Base-by-base conservation (phyloP, 2,113 vertebrate genomes). In the Ophthalmolycus amberensis region DNA sequence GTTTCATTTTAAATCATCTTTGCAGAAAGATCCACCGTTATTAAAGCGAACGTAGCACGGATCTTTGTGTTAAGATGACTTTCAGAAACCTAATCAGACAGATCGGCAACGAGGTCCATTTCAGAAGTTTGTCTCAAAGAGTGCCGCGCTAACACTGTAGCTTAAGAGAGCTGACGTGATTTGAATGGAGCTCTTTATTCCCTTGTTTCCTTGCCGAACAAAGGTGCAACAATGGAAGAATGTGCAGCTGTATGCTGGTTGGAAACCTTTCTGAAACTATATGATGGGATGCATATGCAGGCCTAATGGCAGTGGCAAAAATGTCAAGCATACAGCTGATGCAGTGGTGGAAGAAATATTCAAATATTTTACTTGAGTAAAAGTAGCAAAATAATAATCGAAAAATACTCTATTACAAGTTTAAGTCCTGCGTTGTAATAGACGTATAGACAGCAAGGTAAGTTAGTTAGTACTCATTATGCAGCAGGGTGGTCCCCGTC, bases 61-160 rank as follows among this genome's bases (percentile, higher is more conserved):
- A 84, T 76, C 67, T 9, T 83, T 76, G 72, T 76, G 75, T 72
- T 75, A 67, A 82, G 74, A 88, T 76, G 84, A 72, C 29, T 65
- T 84, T 38, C 37, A 6, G 48, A 88, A 86, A 71, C 79, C 38
- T 22, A 20, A 74, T 5, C 12, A 50, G 38, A 59, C 71, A 71
- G 48, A 63, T 27, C 20, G 27, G 27, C 66, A 63, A 67, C 63
- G 64, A 87, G 83, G 71, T 27, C 20, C 84, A 75, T 81, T 75
- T 87, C 86, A 91, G 81, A 81, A 25, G 25, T 83, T 59, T 76
- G 58, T 56, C 46, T 72, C 7, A 58, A 38, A 75, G 46, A 29
- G 75, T 52, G 44, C 40, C 18, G 2, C 20, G 1, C 15, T 67
- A 20, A 52, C 7, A n/a, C 25, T 46, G 18, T 3, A 12, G 27